These are phyloP conservation scores for Pteria penguin DNA, from an alignment of 2,888 invertebrate genomes.

Conservation along the genomic window DNA sequence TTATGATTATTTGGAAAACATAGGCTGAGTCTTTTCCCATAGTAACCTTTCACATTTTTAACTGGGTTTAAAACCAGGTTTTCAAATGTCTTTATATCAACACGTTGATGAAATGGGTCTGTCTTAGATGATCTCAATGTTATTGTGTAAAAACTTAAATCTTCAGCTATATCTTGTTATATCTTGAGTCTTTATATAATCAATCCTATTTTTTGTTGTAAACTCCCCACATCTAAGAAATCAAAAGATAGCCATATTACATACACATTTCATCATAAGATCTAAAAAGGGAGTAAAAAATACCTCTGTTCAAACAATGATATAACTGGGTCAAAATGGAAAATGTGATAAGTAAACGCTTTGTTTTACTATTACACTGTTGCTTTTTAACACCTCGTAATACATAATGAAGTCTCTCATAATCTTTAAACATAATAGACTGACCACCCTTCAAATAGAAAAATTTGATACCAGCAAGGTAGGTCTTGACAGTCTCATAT, in stretches of 20 bases:
- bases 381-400: constrained; percentile 9
- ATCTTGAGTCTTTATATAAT: neutral
- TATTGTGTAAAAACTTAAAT: neutral
- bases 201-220: constrained; percentile 3
- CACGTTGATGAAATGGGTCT: constrained; percentile 1
- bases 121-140: constrained; percentile 7
- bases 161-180: neutral
- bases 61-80: too few species aligned
- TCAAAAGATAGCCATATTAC: constrained; percentile 16
- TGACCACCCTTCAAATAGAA: constrained; percentile 1
- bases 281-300: constrained; percentile 16
- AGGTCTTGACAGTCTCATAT: constrained; percentile 12
- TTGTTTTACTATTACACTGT: neutral
- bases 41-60: too few species aligned
- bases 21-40: too few species aligned
- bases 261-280: constrained; percentile 2
- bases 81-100: constrained; percentile 10
- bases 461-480: constrained; percentile 22
- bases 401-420: constrained; percentile 2
- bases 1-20: too few species aligned
- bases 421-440: neutral
- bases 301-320: neutral
- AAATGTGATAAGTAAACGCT: constrained; percentile 22
- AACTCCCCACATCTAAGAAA: constrained; percentile 40
- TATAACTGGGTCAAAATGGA: constrained; percentile 5